Percentiles rank a stretch among this genome's conserved stretches.
These are phyloP conservation scores for Neodontobutis hainanensis DNA, from an alignment of 2,113 vertebrate genomes.

Conservation along the genomic window DNA sequence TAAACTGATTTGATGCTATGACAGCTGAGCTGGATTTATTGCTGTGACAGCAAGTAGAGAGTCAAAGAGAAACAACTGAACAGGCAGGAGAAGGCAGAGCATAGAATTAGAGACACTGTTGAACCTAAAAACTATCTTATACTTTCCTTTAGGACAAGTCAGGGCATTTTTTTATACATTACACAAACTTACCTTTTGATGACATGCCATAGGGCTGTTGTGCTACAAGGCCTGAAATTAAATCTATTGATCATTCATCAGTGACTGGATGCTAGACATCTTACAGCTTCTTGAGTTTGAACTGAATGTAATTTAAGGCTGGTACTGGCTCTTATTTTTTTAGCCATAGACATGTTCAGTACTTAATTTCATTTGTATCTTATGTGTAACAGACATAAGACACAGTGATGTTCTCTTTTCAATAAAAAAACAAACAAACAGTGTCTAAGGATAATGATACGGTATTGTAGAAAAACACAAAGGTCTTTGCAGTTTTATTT, in stretches of 20 bases:
- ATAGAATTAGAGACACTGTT: neutral
- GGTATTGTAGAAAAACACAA: no score
- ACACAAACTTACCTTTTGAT: slow-evolving; percentile 15
- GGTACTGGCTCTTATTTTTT: slow-evolving; percentile 6
- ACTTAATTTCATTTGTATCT: no score
- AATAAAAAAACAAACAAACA: no score
- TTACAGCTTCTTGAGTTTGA: slow-evolving; percentile 34
- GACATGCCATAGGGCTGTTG: slow-evolving; percentile 20
- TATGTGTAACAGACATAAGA: no score
- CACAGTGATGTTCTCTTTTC: no score
- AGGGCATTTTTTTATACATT: slow-evolving; percentile 7
- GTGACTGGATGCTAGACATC: slow-evolving; percentile 16
- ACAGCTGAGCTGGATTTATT: slow-evolving; percentile 51
- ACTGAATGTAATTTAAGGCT: slow-evolving; percentile 1
- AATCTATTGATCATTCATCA: slow-evolving; percentile 48
- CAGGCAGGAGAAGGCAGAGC: slow-evolving; percentile 6
- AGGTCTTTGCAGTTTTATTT: no score
- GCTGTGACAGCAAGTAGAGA: slow-evolving; percentile 17
- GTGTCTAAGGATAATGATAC: no score
- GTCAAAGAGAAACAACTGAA: neutral
- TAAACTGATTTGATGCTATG: slow-evolving; percentile 59
- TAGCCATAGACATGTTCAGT: neutral
- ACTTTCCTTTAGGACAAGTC: neutral
- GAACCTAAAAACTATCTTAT: neutral
- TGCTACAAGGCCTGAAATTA: slow-evolving; percentile 28